Evolutionary conservation across 2,888 invertebrate genomes (phyloP).

Genomic region (Rapana venosa): DNA sequence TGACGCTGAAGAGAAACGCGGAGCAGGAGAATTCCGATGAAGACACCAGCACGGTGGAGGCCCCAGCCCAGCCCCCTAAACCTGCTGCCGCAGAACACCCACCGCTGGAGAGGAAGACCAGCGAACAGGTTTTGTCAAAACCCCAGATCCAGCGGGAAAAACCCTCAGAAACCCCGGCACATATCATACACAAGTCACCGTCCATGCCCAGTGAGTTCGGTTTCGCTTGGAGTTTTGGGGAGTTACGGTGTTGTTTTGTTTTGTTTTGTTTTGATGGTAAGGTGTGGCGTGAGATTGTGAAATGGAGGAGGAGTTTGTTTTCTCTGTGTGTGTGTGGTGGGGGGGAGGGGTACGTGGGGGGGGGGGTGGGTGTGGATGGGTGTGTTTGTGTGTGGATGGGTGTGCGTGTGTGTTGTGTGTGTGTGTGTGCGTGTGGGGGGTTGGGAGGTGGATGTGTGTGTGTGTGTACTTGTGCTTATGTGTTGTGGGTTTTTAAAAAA

Average conservation of each 20-base stretch:
- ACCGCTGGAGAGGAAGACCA: not conserved
- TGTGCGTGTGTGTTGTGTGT: not conserved
- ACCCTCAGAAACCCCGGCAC: not conserved
- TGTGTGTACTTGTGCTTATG: not conserved
- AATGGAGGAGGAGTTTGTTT: not conserved
- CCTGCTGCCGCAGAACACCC: not conserved
- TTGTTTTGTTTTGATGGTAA: not conserved
- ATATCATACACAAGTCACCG: slow-evolving; percentile 61
- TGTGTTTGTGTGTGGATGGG: not conserved
- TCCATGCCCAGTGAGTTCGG: slow-evolving; percentile 67
- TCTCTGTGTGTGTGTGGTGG: not conserved
- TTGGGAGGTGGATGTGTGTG: not conserved
- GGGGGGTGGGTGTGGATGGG: not conserved
- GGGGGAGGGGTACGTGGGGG: not conserved
- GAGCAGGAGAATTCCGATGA: slow-evolving; percentile 66
- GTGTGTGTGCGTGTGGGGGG: not conserved
- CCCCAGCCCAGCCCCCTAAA: not conserved
- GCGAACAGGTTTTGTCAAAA: not conserved
- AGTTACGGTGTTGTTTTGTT: not conserved
- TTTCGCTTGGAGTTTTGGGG: not conserved
- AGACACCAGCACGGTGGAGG: slow-evolving; percentile 48
- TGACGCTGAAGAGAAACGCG: slow-evolving; percentile 72
- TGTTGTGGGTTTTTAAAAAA: too few species aligned
- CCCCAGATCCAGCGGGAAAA: not conserved
- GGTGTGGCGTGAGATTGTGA: not conserved